Base-by-base conservation (phyloP, 2,888 invertebrate genomes). In the Trissolcus brochymenae region DNA sequence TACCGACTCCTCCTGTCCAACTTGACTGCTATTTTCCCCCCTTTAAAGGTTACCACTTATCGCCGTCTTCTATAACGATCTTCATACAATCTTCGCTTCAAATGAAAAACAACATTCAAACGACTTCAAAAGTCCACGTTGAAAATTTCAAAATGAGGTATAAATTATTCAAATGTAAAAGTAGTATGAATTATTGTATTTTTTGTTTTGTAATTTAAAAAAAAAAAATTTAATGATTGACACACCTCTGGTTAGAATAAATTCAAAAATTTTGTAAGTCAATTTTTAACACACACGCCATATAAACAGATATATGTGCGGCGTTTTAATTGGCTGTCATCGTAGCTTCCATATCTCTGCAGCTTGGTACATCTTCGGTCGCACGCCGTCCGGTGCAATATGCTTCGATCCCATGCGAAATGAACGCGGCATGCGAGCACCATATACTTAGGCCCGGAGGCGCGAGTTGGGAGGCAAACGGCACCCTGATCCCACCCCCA, bases 291-390 rank as follows among this genome's bases (percentile, higher is more conserved):
- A 13, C 46, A 41, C 54, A 17, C 14, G 56, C 50, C 54, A 41
- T 13, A 16, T 6, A 60, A 79, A 74, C 67, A 59, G 46, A 70
- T 70, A 70, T 56, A 55, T 43, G 62, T 51, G 53, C 59, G 73
- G 73, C 61, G 41, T 76, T 78, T 81, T 81, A 82, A 82, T 82
- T 82, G 82, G 81, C 82, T 82, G 80, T 82, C 81, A 79, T 76
- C 81, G 76, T 64, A 54, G 66, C 73, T 60, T 73, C 68, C 71
- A 65, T 73, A 56, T 62, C 61, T 60, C 55, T 53, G 17, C 49
- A 53, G 56, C 62, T 25, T 57, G 46, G 49, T 46, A 7, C n/a
- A 56, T 71, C 76, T 61, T 40, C 41, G 60, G 65, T 73, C 72
- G 59, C 71, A 73, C 73, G 73, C 65, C 73, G 57, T 65, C 72